These are phyloP conservation scores for Drosophila kikkawai DNA, from an alignment of 1,140 invertebrate species.

Conservation along the genomic window DNA sequence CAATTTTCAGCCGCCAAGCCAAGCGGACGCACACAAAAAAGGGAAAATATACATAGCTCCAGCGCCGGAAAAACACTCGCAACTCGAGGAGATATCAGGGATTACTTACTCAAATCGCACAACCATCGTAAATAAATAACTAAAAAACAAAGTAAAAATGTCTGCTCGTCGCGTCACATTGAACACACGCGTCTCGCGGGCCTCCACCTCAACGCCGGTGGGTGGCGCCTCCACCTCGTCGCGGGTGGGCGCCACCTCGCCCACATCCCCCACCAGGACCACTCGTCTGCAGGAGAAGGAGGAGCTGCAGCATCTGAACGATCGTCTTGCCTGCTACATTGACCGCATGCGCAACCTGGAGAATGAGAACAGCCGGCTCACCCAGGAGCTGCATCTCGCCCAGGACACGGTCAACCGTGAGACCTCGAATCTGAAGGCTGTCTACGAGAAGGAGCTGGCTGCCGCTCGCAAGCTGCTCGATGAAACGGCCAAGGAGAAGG, in stretches of 20 bases:
- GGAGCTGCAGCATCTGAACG: conserved; percentile 96
- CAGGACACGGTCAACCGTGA: conserved; percentile 93
- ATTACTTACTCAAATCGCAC: conserved; percentile 61
- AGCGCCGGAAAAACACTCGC: conserved; percentile 13
- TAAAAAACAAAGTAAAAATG: conserved; percentile 57
- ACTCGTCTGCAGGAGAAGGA: conserved; percentile 97
- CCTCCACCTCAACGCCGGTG: conserved; percentile 77
- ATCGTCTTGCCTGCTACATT: conserved; percentile 97
- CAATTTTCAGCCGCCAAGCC: conserved; percentile 66
- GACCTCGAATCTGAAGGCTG: conserved; percentile 94
- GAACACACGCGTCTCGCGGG: conserved; percentile 76
- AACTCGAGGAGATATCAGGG: conserved; percentile 10
- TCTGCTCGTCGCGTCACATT: conserved; percentile 77
- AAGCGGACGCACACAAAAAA: conserved; percentile 57
- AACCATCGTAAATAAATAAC: conserved; percentile 10
- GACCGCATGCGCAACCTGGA: conserved; percentile 96
- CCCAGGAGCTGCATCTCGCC: conserved; percentile 91
- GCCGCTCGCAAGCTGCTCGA: conserved; percentile 96
- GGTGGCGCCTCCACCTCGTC: conserved; percentile 65
- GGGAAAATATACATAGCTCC: conserved; percentile 1
- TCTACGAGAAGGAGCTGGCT: conserved; percentile 96
- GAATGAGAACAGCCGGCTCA: conserved; percentile 94
- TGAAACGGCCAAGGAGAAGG: conserved; percentile 93
- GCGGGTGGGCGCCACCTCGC: conserved; percentile 66
- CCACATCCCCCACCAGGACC: conserved; percentile 92